Base-by-base conservation (phyloP, 2,113 vertebrate species). In the Bubo scandiacus region DNA sequence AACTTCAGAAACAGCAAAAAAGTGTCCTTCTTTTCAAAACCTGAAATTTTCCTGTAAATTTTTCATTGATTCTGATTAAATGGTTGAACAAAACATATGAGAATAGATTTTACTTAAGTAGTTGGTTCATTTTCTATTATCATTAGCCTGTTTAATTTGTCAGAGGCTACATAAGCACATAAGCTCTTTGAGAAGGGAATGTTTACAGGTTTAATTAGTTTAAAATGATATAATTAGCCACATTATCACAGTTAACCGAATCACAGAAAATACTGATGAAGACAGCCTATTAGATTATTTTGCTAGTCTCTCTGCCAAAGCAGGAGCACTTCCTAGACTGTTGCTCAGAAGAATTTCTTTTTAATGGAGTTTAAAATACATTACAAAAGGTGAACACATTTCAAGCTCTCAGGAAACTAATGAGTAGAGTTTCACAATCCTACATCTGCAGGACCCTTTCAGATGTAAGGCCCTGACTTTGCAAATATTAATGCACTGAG, bases 191-290 rank as follows among this genome's bases (percentile, higher is more conserved):
- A 91, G 59, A 90, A 78, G n/a, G 22, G 32, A 89, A 85, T 85
- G 59, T 94, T 96, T 97, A 93, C 63, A 88, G 77, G 66, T 95
- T 72, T 92, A 89, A 96, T 93, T 61, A 94, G 42, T 82, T 97
- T 88, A 80, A 96, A 96, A 93, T 88, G 0, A 51, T 74, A 63
- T 93, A 93, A 94, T 96, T 96, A 89, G 23, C 43, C 36, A 87
- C 25, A 95, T 95, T 94, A 94, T 89, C 73, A 49, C 62, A 61
- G 80, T 92, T 93, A 94, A 89, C 57, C 65, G 73, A 87, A 89
- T 94, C 68, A 59, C 52, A 81, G 73, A 94, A 92, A 95, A 86
- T 92, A 86, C 66, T 72, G 49, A 87, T 75, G 43, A 92, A 90
- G 57, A 95, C 93, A 95, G 12, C 15, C 18, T 79, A 22, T 92